Evolutionary conservation across 2,113 vertebrate species (phyloP).

Genomic region (Geococcyx californianus): DNA sequence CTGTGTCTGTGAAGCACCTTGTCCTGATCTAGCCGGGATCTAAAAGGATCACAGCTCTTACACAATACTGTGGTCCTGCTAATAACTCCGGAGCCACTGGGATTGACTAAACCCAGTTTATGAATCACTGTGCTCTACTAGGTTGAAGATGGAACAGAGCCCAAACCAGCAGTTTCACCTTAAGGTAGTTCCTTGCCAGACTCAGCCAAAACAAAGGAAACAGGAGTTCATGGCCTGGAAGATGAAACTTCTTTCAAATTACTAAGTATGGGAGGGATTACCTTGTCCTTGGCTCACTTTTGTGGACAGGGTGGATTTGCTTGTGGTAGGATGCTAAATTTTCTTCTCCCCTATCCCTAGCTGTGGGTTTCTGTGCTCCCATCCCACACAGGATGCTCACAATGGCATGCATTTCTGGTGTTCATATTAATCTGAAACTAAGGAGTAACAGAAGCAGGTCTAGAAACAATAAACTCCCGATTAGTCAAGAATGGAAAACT

Average conservation of each 20-base stretch:
- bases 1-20: background rate
- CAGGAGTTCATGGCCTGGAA: background rate
- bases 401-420: background rate
- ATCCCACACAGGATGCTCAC: background rate
- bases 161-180: background rate
- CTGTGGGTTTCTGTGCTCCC: background rate
- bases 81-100: background rate
- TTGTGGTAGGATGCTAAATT: background rate
- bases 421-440: background rate
- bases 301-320: background rate
- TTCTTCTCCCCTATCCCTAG: background rate
- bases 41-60: background rate
- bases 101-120: background rate
- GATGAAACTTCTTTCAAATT: background rate
- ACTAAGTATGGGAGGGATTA: background rate
- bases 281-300: background rate
- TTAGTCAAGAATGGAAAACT: background rate
- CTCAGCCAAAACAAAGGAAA: background rate
- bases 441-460: background rate
- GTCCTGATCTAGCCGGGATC: background rate
- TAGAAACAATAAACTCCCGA: background rate
- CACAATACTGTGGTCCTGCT: background rate
- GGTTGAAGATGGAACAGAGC: background rate
- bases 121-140: background rate
- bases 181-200: background rate